Percentiles rank a stretch among this genome's conserved stretches.
These are phyloP conservation scores for Hapalemur alaotrensis DNA, from an alignment of 2,797 vertebrate genomes.

Conservation along the genomic window DNA sequence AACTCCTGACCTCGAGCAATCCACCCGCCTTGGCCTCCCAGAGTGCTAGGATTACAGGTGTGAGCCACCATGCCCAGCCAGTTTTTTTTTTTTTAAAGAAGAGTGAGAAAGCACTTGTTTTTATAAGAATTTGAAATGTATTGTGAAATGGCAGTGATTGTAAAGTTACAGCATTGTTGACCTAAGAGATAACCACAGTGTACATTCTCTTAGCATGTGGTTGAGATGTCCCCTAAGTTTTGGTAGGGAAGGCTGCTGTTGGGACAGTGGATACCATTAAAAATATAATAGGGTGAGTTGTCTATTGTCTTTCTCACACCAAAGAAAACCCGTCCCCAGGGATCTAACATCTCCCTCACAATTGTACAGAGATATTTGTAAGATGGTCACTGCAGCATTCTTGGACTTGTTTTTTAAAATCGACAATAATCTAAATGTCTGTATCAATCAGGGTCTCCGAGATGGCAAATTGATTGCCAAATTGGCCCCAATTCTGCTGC, in stretches of 20 bases:
- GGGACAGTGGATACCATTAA: neutral
- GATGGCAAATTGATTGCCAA: fast-evolving
- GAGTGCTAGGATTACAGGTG: no score
- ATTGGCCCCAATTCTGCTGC: neutral
- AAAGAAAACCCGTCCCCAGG: neutral
- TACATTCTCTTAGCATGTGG: neutral
- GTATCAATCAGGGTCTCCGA: neutral
- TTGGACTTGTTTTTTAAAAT: neutral
- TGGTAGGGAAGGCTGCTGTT: fast-evolving
- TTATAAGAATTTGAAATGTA: neutral
- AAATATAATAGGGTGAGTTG: neutral
- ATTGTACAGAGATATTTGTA: no score
- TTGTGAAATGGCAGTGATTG: neutral
- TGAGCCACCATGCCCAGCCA: no score
- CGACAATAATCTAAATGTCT: neutral
- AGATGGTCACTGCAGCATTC: neutral
- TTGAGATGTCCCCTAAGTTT: neutral
- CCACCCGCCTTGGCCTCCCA: no score
- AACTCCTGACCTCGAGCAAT: no score
- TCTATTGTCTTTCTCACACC: neutral
- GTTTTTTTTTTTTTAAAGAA: neutral
- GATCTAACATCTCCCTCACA: neutral
- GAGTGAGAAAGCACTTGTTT: neutral
- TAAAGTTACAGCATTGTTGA: neutral
- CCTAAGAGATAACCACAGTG: no score